Conservation (phyloP, 2,888 invertebrate genomes). For the Archaeoteleia sp. region DNA sequence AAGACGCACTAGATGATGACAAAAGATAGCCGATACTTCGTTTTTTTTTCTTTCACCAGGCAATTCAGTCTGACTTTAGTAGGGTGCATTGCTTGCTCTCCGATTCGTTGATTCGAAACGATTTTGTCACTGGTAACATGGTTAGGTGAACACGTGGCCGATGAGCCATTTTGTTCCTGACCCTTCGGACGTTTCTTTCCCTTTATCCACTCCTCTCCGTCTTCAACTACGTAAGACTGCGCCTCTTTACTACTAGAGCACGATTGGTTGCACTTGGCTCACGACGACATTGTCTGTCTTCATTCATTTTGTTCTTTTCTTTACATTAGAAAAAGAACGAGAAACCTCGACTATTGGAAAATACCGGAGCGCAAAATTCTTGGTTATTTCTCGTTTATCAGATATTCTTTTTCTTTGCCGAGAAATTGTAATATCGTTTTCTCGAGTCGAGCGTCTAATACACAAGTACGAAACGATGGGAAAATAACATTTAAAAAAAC, state of each 20-base stretch:
- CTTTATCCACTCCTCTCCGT: slow-evolving; percentile 17
- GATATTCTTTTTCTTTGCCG: too few species aligned
- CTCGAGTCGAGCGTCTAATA: too few species aligned
- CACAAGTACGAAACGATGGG: too few species aligned
- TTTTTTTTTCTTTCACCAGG: slow-evolving; percentile 13
- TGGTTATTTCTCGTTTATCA: too few species aligned
- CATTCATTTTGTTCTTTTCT: slow-evolving; percentile 3
- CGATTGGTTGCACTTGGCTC: slow-evolving; percentile 8
- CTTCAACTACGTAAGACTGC: slow-evolving; percentile 2
- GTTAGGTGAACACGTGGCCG: slow-evolving; percentile 69
- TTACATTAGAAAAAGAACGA: slow-evolving; percentile 7
- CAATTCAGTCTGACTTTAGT: slow-evolving; percentile 39
- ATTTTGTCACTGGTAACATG: slow-evolving; percentile 65
- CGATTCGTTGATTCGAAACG: slow-evolving; percentile 59
- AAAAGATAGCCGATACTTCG: slow-evolving; percentile 45
- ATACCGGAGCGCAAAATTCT: background rate
- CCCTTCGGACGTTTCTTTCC: slow-evolving; percentile 54
- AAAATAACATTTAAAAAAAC: too few species aligned
- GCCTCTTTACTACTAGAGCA: slow-evolving; percentile 10
- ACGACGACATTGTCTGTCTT: slow-evolving; percentile 12
- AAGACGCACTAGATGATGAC: slow-evolving; percentile 53
- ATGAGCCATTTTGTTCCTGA: slow-evolving; percentile 70
- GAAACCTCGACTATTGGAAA: slow-evolving; percentile 1
- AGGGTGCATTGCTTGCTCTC: slow-evolving; percentile 40
- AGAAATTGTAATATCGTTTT: too few species aligned